These are phyloP conservation scores for Novumbra hubbsi DNA, from an alignment of 2,797 vertebrate species.

Conservation along the genomic window DNA sequence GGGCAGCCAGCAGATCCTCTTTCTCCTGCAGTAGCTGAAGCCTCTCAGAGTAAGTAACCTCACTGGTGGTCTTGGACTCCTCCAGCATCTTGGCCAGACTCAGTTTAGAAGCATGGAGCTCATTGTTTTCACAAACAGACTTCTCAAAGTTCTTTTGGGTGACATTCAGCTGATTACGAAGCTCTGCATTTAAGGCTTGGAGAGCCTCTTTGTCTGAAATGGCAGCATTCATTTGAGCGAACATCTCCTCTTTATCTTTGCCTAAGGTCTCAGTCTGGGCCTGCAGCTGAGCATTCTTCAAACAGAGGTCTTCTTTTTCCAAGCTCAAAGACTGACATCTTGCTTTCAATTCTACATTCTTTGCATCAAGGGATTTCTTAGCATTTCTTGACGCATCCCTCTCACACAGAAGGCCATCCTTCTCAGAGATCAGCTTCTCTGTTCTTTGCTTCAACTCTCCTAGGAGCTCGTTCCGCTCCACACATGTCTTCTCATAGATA, in stretches of 20 bases:
- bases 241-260: conserved; percentile 63
- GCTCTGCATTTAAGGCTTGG: conserved; percentile 52
- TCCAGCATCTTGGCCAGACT: conserved; percentile 78
- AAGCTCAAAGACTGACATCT: conserved; percentile 62
- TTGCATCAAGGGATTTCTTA: conserved; percentile 62
- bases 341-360: conserved; percentile 64
- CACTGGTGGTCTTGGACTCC: conserved; percentile 80
- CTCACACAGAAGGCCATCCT: conserved; percentile 56
- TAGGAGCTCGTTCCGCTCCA: conserved; percentile 57
- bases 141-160: conserved; percentile 67
- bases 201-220: conserved; percentile 66
- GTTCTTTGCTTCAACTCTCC: conserved; percentile 60
- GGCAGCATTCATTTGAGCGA: conserved; percentile 51
- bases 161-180: conserved; percentile 66
- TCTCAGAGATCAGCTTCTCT: conserved; percentile 56
- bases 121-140: conserved; percentile 59
- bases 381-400: conserved; percentile 62
- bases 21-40: conserved; percentile 84
- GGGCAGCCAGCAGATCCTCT: conserved; percentile 73
- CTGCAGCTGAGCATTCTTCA: conserved; percentile 64
- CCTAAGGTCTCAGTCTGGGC: conserved; percentile 54
- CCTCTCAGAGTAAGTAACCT: conserved; percentile 77
- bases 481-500: conserved; percentile 70
- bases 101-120: conserved; percentile 77
- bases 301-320: conserved; percentile 73